Evolutionary conservation across 2,888 invertebrate genomes (phyloP).

Genomic region (Strigamia crassipes): DNA sequence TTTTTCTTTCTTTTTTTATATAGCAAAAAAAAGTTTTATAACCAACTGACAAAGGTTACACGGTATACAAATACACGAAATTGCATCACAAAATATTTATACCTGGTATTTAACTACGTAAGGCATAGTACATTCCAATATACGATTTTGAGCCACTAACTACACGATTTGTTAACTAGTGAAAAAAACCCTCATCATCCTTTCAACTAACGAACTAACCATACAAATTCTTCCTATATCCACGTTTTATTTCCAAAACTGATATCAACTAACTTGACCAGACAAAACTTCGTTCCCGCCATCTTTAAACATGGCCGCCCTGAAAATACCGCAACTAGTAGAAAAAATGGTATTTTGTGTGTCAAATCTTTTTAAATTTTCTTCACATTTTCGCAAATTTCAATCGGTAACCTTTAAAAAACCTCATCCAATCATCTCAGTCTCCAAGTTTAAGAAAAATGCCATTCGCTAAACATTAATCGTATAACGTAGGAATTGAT

Average conservation of each 20-base stretch:
- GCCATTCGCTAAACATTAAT: background rate
- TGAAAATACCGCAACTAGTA: too few species aligned
- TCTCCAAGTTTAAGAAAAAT: background rate
- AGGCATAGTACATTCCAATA: constrained; percentile 48
- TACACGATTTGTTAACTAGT: constrained; percentile 48
- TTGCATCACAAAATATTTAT: constrained; percentile 49
- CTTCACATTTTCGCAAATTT: too few species aligned
- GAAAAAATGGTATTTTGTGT: too few species aligned
- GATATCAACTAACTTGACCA: constrained; percentile 1
- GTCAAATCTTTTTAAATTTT: too few species aligned
- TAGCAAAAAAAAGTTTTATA: constrained; percentile 44
- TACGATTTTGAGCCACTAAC: constrained; percentile 48
- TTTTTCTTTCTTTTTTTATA: constrained; percentile 34
- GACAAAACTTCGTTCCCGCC: background rate
- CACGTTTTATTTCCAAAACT: background rate
- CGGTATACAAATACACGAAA: constrained; percentile 48
- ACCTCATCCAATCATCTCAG: background rate
- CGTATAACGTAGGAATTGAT: constrained; percentile 15
- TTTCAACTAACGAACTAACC: constrained; percentile 29
- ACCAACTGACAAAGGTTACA: constrained; percentile 47
- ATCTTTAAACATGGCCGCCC: background rate
- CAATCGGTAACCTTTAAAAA: too few species aligned
- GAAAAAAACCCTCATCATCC: constrained; percentile 29
- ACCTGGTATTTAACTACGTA: constrained; percentile 48
- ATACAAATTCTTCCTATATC: background rate